A percentile compares a stretch with the other conserved stretches of the same genome.
phyloP scores from a whole-genome alignment of 2,888 invertebrate genomes.

The Pinctada fucata region DNA sequence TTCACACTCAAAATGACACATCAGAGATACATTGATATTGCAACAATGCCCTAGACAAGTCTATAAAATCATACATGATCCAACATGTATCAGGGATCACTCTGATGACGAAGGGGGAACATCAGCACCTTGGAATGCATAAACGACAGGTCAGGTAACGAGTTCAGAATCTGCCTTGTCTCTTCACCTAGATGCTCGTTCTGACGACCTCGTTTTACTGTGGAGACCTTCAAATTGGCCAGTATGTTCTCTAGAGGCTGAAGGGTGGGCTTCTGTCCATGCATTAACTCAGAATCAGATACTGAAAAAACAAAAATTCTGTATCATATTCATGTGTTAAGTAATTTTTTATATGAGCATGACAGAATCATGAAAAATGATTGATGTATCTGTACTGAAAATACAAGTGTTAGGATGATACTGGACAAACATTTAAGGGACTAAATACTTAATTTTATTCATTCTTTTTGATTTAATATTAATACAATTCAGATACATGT shows the following conservation, averaged over 20 bases:
- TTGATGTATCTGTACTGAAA: not conserved
- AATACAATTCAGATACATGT: too few species aligned
- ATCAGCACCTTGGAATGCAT: slow-evolving; percentile 77
- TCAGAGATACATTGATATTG: too few species aligned
- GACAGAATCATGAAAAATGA: not conserved
- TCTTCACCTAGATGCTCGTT: slow-evolving; percentile 68
- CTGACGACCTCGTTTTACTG: slow-evolving; percentile 56
- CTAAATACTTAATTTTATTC: too few species aligned
- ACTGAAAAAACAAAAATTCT: slow-evolving; percentile 50
- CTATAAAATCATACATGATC: too few species aligned
- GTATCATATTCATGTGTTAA: not conserved
- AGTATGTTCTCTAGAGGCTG: slow-evolving; percentile 73
- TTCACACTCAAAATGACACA: too few species aligned
- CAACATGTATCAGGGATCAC: not conserved
- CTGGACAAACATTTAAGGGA: too few species aligned
- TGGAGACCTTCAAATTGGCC: slow-evolving; percentile 68
- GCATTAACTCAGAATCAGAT: slow-evolving; percentile 68
- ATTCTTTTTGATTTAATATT: too few species aligned
- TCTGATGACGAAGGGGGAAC: slow-evolving; percentile 69
- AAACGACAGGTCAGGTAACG: slow-evolving; percentile 75
- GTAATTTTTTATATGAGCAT: not conserved
- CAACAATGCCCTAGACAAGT: too few species aligned
- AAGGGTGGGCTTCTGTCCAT: slow-evolving; percentile 50
- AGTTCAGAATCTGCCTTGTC: slow-evolving; percentile 71
- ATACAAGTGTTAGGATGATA: too few species aligned